A percentile compares a stretch with the other conserved stretches of the same genome.
phyloP scores from a whole-genome alignment of 2,888 invertebrate genomes.

The Macaria notata region DNA sequence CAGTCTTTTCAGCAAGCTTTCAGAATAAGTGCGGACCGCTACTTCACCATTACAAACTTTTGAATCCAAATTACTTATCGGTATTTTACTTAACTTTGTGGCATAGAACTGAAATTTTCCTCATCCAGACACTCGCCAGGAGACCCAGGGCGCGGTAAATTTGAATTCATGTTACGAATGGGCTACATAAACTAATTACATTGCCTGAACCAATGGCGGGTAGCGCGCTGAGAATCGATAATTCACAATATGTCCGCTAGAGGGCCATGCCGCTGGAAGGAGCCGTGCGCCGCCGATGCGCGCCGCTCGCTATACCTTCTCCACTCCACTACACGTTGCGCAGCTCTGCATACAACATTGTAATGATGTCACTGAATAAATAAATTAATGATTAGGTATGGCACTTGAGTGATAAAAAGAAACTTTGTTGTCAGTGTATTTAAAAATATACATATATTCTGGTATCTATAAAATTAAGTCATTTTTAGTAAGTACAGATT shows the following conservation, averaged over 20 bases:
- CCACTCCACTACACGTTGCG: slow-evolving; percentile 79
- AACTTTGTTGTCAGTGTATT: too few relatives aligned
- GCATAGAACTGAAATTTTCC: slow-evolving; percentile 47
- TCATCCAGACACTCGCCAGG: slow-evolving; percentile 40
- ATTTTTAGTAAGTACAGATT: too few relatives aligned
- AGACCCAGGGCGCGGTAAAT: slow-evolving; percentile 65
- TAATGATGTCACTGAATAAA: slow-evolving; percentile 41
- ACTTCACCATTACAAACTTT: too few relatives aligned
- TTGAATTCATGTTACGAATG: slow-evolving; percentile 80
- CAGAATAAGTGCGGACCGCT: too few relatives aligned
- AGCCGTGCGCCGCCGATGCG: slow-evolving; percentile 36
- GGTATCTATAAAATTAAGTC: too few relatives aligned
- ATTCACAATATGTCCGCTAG: slow-evolving; percentile 79
- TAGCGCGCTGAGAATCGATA: slow-evolving; percentile 76
- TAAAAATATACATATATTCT: too few relatives aligned
- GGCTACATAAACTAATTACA: slow-evolving; percentile 79
- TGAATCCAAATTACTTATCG: too few relatives aligned
- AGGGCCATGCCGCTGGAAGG: slow-evolving; percentile 64
- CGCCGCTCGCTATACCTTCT: slow-evolving; percentile 41
- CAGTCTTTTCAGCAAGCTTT: too few relatives aligned
- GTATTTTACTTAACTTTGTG: too few relatives aligned
- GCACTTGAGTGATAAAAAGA: too few relatives aligned
- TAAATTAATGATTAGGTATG: too few relatives aligned
- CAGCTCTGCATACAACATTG: slow-evolving; percentile 64
- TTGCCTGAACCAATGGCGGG: slow-evolving; percentile 73